Evolutionary conservation across 2,888 invertebrate species (phyloP), one percentile per base, ranked within the genome.

Genomic region (Linyphia triangularis): DNA sequence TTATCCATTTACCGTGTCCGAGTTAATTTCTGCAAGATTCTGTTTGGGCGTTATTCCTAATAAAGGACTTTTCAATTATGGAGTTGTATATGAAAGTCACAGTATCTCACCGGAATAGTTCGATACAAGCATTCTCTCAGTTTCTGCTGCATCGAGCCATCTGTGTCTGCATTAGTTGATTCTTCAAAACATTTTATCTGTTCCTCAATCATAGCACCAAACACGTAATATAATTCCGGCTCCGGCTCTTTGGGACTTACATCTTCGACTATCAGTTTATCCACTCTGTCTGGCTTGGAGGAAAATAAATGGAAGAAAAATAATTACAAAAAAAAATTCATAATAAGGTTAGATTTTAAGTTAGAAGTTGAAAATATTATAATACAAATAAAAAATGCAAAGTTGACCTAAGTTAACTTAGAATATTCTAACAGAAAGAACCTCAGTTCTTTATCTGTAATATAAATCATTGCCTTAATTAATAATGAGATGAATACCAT

Each of bases 201-300:
- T 61, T 88, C 88, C 59, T 78, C 65, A 51, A 88, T 43, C 73
- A 88, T 72, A 57, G 83, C 88, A 22, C 40, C 72, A 57, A 88
- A 84, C n/a, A 88, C 72, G 28, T 78, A 65, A 65, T 84, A 88
- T n/a, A 88, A 19, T 37, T 88, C 88, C n/a, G 70, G 88, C 22
- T 70, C 72, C 4, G 69, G 78, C 19, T 83, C 83, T 65, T 88
- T 88, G 10, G 88, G 88, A 19, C 75, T 73, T 3, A 83, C 83
- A 78, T 88, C 88, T 65, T 88, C 88, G 57, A 88, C 13, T 28
- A 88, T 57, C 2, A 88, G 26, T n/a, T 72, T 72, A 22, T 88
- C 88, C 1, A 88, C 78, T 72, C 51, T 88, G 10, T 84, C 88
- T 37, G 88, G 88, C 88, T 88, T 37, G 9, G 26, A 57, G 37